Percentiles rank a stretch among this genome's conserved stretches.
These are phyloP conservation scores for Ciconia boyciana DNA, from an alignment of 2,113 vertebrate species.

Conservation along the genomic window DNA sequence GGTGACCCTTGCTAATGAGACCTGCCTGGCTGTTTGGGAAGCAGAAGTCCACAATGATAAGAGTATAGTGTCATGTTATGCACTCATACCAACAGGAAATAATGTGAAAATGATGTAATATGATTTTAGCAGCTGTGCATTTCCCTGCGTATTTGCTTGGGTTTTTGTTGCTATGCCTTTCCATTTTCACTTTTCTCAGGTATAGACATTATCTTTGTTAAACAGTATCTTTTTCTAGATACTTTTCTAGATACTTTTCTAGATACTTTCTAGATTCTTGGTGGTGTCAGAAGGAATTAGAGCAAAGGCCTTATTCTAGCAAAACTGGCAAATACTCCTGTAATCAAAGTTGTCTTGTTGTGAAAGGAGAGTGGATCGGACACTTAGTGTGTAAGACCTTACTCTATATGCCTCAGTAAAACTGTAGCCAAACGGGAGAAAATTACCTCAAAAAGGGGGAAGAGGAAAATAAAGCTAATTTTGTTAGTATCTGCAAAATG, in stretches of 20 bases:
- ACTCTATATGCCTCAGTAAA: not conserved
- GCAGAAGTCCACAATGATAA: not conserved
- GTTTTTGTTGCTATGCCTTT: not conserved
- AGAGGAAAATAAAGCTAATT: not conserved
- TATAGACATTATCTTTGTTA: not conserved
- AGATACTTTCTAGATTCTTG: no score
- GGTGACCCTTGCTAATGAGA: not conserved
- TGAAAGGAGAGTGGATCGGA: not conserved
- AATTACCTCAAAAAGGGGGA: not conserved
- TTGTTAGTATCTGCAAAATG: not conserved
- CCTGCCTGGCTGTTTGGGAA: not conserved
- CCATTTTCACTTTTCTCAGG: not conserved
- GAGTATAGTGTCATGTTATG: not conserved
- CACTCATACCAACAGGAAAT: not conserved
- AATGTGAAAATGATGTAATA: not conserved
- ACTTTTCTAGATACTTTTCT: no score
- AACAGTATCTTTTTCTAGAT: no score
- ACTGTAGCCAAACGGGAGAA: not conserved
- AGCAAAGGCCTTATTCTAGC: not conserved
- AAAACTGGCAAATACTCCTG: not conserved
- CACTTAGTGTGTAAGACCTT: not conserved
- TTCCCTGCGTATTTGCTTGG: not conserved
- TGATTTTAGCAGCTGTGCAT: not conserved
- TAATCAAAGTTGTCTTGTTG: not conserved
- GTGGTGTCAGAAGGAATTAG: not conserved